Evolutionary conservation across 1,140 invertebrate genomes (phyloP), one percentile per base, ranked within the genome.

Genomic region (Drosophila funebris): DNA sequence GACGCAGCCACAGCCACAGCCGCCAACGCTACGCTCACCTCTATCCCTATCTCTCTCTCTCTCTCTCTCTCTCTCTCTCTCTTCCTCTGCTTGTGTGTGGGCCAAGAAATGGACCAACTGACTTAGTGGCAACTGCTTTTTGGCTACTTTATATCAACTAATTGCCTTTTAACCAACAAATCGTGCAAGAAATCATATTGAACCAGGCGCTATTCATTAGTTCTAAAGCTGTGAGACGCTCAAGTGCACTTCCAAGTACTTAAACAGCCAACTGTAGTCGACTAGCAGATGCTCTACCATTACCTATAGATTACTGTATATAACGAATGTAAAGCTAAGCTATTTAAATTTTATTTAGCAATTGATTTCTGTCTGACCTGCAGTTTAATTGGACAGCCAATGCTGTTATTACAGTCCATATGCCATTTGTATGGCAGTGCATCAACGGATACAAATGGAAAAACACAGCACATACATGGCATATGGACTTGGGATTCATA

Each of bases 101-200:
- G 14, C 31, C 22, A 13, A 53, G 9, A 46, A 68, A 50, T 62
- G 57, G 60, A 50, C 11, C 14, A 33, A 63, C 44, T 48, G 48
- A 22, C 48, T 54, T 22, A 22, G 46, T 11, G 39, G 36, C 37
- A 22, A 48, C 27, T 46, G 20, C 36, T 31, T 29, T 50, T 70
- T 64, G 61, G 43, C 63, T 52, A 44, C 29, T 50, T 76, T 58
- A 76, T 76, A 79, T 78, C 83, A 67, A 88, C 83, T 88, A 88
- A 88, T 88, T 88, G 83, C 79, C 78, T 77, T 79, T 88, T 88
- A 88, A 89, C 84, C 82, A 88, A 87, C 84, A 83, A 87, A 88
- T 87, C 83, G 84, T 88, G 78, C 83, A 88, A 71, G 78, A 83
- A 87, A 88, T 83, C 84, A 88, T 88, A 87, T 87, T 88, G 82